These are phyloP conservation scores for Drosophila quadrilineata DNA, from an alignment of 1,140 invertebrate genomes.

Conservation along the genomic window DNA sequence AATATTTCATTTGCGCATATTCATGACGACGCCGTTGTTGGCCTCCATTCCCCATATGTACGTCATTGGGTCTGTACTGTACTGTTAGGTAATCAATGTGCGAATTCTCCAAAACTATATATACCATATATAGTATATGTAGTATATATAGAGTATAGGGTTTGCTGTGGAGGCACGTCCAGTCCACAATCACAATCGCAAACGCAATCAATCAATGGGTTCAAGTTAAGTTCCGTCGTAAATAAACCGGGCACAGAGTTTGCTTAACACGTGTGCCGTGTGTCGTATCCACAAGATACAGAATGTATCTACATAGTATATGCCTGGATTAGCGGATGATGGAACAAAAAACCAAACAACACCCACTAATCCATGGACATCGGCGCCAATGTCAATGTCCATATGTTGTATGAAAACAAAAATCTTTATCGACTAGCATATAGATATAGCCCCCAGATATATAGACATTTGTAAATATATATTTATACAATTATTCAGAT, in stretches of 20 bases:
- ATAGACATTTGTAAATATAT: background rate
- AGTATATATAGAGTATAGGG: constrained; percentile 11
- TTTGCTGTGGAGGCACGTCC: constrained; percentile 40
- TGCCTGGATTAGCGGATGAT: background rate
- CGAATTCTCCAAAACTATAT: constrained; percentile 29
- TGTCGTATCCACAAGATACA: constrained; percentile 1
- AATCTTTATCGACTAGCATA: too few relatives aligned
- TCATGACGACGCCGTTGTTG: constrained; percentile 47
- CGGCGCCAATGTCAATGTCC: constrained; percentile 62
- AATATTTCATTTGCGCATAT: constrained; percentile 45
- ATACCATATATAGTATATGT: background rate
- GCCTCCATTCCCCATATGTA: constrained; percentile 28
- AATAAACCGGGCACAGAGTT: background rate
- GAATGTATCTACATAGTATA: constrained; percentile 1
- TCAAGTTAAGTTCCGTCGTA: background rate
- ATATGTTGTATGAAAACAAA: constrained; percentile 29
- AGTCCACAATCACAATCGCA: background rate
- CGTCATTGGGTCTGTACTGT: constrained; percentile 31
- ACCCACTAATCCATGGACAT: constrained; percentile 53
- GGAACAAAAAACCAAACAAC: constrained; percentile 9
- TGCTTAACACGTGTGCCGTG: background rate
- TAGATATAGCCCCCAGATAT: too few relatives aligned
- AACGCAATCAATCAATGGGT: constrained; percentile 10
- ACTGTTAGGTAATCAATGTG: constrained; percentile 46
- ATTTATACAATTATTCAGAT: background rate